phyloP scores from a whole-genome alignment of 2,888 invertebrate species.

The Amblyteles armatorius region DNA sequence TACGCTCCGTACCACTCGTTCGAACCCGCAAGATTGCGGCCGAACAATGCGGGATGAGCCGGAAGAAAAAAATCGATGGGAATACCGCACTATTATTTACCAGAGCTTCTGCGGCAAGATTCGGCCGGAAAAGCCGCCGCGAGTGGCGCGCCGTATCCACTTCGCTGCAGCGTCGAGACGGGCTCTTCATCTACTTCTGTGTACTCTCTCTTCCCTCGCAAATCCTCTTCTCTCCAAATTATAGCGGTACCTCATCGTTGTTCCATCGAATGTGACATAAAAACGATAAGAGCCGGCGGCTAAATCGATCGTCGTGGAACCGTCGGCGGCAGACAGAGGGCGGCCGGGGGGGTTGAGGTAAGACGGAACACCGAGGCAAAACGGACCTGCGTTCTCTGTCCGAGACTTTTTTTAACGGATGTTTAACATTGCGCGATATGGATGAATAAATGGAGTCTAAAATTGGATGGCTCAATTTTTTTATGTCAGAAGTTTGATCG shows the following conservation, averaged over 20 bases:
- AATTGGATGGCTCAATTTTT: too few species aligned
- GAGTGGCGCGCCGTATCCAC: not conserved
- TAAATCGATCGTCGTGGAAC: not conserved
- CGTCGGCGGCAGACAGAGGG: not conserved
- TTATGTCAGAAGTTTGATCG: too few species aligned
- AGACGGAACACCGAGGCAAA: too few species aligned
- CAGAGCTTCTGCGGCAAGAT: constrained; percentile 60
- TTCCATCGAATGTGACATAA: constrained; percentile 33
- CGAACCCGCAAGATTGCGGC: constrained; percentile 47
- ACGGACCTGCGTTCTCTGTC: too few species aligned
- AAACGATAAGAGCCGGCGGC: constrained; percentile 23
- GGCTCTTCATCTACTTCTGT: constrained; percentile 25
- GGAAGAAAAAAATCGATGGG: constrained; percentile 68
- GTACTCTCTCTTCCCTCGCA: not conserved
- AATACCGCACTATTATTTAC: constrained; percentile 70
- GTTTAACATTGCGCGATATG: too few species aligned
- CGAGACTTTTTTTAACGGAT: too few species aligned
- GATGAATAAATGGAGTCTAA: too few species aligned
- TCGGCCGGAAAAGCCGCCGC: constrained; percentile 29
- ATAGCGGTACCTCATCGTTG: constrained; percentile 10
- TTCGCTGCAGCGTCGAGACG: not conserved
- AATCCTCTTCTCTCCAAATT: not conserved
- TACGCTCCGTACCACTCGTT: constrained; percentile 39
- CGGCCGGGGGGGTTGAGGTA: too few species aligned
- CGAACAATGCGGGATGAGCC: constrained; percentile 31